phyloP scores from a whole-genome alignment of 2,113 vertebrate genomes.

The Callionymus lyra region DNA sequence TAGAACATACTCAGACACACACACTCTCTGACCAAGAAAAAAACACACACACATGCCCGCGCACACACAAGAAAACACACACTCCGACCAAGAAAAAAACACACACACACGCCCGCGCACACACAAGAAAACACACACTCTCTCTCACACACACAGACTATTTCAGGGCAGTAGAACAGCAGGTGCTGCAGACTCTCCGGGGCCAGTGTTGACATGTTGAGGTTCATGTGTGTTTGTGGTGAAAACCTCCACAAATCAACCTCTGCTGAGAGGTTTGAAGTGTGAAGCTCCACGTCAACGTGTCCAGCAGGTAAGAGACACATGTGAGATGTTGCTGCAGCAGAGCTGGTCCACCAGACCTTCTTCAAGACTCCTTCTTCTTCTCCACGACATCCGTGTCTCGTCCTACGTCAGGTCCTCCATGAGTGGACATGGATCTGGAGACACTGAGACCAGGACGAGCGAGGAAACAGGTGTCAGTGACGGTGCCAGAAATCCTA shows the following conservation, averaged over 20 bases:
- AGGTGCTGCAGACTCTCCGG: slow-evolving; percentile 32
- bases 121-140: slow-evolving; percentile 20
- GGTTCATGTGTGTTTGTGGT: slow-evolving; percentile 6
- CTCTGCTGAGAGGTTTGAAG: background rate
- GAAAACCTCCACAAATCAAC: background rate
- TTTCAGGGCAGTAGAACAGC: slow-evolving; percentile 37
- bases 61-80: too few species aligned
- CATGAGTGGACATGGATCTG: too few species aligned
- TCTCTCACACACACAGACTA: slow-evolving; percentile 16
- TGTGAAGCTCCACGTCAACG: background rate
- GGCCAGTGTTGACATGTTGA: slow-evolving; percentile 11
- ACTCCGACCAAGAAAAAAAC: slow-evolving; percentile 32
- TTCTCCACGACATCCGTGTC: too few species aligned
- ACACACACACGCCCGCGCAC: too few species aligned
- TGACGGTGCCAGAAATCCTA: too few species aligned
- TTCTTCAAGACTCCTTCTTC: too few species aligned
- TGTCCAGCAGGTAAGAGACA: background rate
- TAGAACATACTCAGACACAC: slow-evolving; percentile 15
- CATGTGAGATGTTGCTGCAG: background rate
- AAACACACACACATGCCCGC: too few species aligned
- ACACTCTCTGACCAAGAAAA: too few species aligned
- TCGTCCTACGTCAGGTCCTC: too few species aligned
- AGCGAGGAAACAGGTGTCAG: too few species aligned
- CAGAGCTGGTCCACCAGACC: background rate
- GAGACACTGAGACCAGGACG: too few species aligned